Evolutionary conservation across 23 tunicate species (phyloP), one percentile per base, ranked within the genome.

Genomic region (Halocynthia roretzi): DNA sequence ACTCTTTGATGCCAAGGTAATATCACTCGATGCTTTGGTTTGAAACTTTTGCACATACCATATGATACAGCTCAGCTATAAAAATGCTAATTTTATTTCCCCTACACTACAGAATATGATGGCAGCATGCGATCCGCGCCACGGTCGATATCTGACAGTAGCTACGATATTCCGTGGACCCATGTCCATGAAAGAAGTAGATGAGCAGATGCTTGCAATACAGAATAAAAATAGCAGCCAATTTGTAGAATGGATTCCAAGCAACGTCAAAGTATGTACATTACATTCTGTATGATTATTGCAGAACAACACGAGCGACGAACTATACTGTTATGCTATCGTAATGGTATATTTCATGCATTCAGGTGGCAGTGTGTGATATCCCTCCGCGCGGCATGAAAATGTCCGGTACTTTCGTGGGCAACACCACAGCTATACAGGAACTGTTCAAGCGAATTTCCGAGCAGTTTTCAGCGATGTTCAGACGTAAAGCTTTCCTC

Each of bases 141-240:
- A 71, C 52, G 83, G 83, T 48, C 77, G 85, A 18, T 81, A 81
- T 72, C 77, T 81, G 8, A 81, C 85, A 48, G 85, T 72, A 6
- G 85, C 85, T 11, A 55, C 85, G 2, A 56, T 81, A 52, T 81
- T 81, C 80, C 22, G 85, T 8, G 85, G 85, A 8, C 71, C 49
- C 15, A 72, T 81, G 70, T 81, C 85, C 10, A 81, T 81, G 85
- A 81, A 81, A 52, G 85, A 80, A 31, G 83, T 80, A 18, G 83
- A 80, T 40, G 83, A 80, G 5, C 79, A 80, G 71, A 80, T 80
- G 83, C 76, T 80, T 15, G 22, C 31, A 9, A 71, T 80, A 11
- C 83, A 80, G 53, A 80, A 80, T 51, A 80, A 80, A 53, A 70
- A 80, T 11, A 67, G 76, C 61, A 40, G 58, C 48, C 71, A 80